Evolutionary conservation across 2,888 invertebrate genomes (phyloP).

Genomic region (Drosophila macrospina): DNA sequence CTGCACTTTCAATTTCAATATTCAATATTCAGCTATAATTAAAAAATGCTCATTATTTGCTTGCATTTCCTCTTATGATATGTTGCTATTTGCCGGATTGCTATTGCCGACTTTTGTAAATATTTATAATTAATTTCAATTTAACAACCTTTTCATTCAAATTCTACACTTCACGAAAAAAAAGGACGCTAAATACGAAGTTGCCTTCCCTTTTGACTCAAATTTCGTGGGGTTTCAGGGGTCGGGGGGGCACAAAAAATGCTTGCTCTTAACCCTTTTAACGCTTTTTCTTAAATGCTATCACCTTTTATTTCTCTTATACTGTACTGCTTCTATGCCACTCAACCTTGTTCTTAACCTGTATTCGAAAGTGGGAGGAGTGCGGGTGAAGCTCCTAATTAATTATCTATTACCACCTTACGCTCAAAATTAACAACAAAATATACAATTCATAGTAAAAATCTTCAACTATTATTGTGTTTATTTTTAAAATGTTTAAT

Average conservation of each 20-base stretch:
- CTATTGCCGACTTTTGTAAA: slow-evolving; percentile 67
- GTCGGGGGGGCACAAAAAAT: slow-evolving; percentile 47
- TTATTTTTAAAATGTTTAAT: slow-evolving; percentile 8
- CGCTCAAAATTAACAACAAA: slow-evolving; percentile 75
- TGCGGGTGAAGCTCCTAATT: slow-evolving; percentile 28
- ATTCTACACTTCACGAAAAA: slow-evolving; percentile 27
- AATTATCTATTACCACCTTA: slow-evolving; percentile 38
- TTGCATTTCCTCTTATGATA: slow-evolving; percentile 66
- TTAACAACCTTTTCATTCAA: slow-evolving; percentile 68
- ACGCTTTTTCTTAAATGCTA: slow-evolving; percentile 42
- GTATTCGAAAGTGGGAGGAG: slow-evolving; percentile 26
- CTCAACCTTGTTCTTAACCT: slow-evolving; percentile 26
- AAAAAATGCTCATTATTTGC: slow-evolving; percentile 54
- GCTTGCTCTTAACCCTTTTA: slow-evolving; percentile 52
- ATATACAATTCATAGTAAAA: slow-evolving; percentile 53
- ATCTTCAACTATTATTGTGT: slow-evolving; percentile 48
- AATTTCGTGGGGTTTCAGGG: neutral
- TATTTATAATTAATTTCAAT: slow-evolving; percentile 75
- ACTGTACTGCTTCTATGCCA: slow-evolving; percentile 22
- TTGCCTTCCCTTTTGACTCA: slow-evolving; percentile 19
- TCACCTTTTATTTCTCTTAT: slow-evolving; percentile 61
- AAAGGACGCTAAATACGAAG: slow-evolving; percentile 52
- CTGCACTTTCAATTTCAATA: slow-evolving; percentile 42
- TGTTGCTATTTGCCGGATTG: slow-evolving; percentile 68
- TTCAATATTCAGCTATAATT: slow-evolving; percentile 43